Percentiles rank a stretch among this genome's conserved stretches.
Evolutionary conservation across 2,797 vertebrate genomes (phyloP).

Genomic region (Channallabes apus): DNA sequence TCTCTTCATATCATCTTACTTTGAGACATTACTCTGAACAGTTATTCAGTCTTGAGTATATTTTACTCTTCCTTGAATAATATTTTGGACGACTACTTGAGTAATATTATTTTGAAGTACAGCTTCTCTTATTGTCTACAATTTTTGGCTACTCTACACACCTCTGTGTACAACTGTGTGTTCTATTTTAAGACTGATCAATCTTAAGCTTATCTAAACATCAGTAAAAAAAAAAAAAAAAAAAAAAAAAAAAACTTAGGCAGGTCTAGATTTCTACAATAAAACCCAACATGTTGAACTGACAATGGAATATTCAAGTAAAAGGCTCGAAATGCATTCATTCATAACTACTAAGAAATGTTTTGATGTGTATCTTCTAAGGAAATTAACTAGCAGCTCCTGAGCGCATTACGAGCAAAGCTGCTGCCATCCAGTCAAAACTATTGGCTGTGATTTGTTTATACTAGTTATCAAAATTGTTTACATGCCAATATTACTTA

Average conservation of each 20-base stretch:
- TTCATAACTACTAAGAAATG: conserved; percentile 4
- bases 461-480: not conserved
- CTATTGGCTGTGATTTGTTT: not conserved
- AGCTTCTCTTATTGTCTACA: no score
- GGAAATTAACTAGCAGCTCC: not conserved
- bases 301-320: not conserved
- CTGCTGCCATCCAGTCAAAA: not conserved
- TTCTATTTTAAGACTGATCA: not conserved
- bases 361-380: conserved; percentile 16
- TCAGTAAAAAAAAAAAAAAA: not conserved
- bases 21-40: no score
- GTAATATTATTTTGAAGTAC: no score
- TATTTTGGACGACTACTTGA: no score
- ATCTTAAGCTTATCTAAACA: not conserved
- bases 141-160: no score
- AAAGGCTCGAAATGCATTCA: not conserved
- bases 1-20: no score
- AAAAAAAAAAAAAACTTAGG: not conserved
- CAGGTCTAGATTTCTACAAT: not conserved
- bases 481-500: not conserved
- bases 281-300: not conserved
- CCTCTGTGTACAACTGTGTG: not conserved
- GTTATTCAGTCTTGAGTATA: no score
- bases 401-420: not conserved
- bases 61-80: no score